Evolutionary conservation across 1,140 invertebrate genomes (phyloP), one percentile per base, ranked within the genome.

Genomic region (Lepidurus couesii): DNA sequence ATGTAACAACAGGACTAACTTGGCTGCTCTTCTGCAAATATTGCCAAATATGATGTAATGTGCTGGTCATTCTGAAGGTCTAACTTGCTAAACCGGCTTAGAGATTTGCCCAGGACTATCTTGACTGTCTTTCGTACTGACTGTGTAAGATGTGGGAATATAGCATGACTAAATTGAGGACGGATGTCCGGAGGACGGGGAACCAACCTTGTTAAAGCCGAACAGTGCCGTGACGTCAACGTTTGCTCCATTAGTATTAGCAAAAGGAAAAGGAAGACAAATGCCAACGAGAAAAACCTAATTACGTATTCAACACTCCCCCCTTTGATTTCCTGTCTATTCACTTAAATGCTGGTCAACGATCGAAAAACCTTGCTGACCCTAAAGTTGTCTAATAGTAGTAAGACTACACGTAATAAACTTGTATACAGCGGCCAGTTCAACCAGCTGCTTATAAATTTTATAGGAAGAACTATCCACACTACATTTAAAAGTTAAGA

Each of bases 321-420:
- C 53, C 53, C 13, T 65, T 65, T 65, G 53, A 76, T 42, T 21
- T 76, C 45, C 43, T 42, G 7, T 21, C 43, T 42, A 76, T 76
- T 76, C 42, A 16, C 42, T 21, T 47, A 76, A 76, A 47, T n/a
- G 43, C 9, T 47, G 75, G 42, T 44, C 43, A 44, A n/a, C 21
- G 45, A 74, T 74, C 42, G n/a, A 44, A 34, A 76, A 9, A 42
- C 3, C 16, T 21, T n/a, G 53, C 21, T 65, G 16, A 47, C 16
- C 45, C 13, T 65, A 7, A 65, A 65, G 6, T 7, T 16, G 53
- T 65, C 21, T 65, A 21, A 65, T 10, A 65, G n/a, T 16, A 65
- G 53, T 47, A 4, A 34, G 26, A 34, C 26, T 34, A 0, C 34
- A 34, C 34, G 34, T 34, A 34, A 34, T 34, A 34, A 34, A 34